Percentiles rank a stretch among this genome's conserved stretches.
These are phyloP conservation scores for Acropternis orthonyx DNA, from an alignment of 2,797 vertebrate species.

Conservation along the genomic window DNA sequence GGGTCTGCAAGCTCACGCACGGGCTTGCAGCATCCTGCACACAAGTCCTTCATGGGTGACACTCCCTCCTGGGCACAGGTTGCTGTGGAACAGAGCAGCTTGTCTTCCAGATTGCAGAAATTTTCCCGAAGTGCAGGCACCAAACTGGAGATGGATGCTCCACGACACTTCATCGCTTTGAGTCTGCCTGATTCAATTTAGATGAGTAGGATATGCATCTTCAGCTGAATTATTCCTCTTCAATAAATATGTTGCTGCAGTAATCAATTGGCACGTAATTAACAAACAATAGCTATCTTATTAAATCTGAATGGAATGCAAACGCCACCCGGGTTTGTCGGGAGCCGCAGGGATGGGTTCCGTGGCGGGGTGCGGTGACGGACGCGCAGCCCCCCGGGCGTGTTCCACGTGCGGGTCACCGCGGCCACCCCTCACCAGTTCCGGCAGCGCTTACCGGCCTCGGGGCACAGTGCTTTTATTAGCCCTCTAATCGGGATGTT, in stretches of 20 bases:
- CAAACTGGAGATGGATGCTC: background rate
- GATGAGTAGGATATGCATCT: background rate
- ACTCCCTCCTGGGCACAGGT: background rate
- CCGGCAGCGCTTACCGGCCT: too few species aligned
- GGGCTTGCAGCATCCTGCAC: background rate
- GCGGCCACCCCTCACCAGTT: too few species aligned
- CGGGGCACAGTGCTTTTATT: background rate
- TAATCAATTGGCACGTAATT: slow-evolving; percentile 32
- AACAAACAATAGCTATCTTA: slow-evolving; percentile 44
- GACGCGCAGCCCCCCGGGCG: too few species aligned
- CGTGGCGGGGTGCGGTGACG: too few species aligned
- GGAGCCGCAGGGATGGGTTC: background rate
- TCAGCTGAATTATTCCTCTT: slow-evolving; percentile 50
- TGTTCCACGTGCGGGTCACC: too few species aligned
- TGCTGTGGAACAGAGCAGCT: background rate
- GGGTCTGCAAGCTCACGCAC: background rate
- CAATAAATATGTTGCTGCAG: slow-evolving; percentile 42
- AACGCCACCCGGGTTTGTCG: background rate
- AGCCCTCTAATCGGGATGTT: background rate
- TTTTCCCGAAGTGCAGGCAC: background rate
- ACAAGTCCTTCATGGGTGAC: background rate
- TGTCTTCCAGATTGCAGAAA: background rate
- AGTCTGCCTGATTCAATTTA: slow-evolving; percentile 23
- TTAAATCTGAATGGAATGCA: slow-evolving; percentile 45
- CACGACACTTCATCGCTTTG: background rate